These are phyloP conservation scores for Boulengerochromis microlepis DNA, from an alignment of 2,113 vertebrate species.

Conservation along the genomic window DNA sequence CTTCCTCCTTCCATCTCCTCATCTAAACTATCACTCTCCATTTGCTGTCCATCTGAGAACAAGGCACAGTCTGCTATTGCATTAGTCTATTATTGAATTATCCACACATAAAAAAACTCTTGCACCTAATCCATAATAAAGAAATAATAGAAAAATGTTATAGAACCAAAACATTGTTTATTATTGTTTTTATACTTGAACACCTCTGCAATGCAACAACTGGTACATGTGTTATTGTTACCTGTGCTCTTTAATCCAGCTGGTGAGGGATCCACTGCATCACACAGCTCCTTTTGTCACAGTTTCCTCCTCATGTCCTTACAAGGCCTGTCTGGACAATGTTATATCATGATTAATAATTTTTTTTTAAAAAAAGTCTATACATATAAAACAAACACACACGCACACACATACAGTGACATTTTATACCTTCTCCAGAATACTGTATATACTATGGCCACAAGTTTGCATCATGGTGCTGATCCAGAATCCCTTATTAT, in stretches of 20 bases:
- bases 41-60: not conserved
- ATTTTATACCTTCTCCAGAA: not conserved
- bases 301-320: not conserved
- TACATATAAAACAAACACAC: not conserved
- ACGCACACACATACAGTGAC: not conserved
- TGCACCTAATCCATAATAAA: not conserved
- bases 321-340: not conserved
- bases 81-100: not conserved
- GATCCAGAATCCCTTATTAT: fast-evolving
- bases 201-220: not conserved
- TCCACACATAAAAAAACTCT: not conserved
- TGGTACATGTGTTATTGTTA: not conserved
- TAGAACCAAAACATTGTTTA: not conserved
- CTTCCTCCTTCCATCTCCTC: not conserved
- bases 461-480: not conserved
- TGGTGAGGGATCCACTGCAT: not conserved
- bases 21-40: not conserved
- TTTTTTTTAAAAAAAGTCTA: not conserved
- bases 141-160: not conserved
- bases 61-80: not conserved
- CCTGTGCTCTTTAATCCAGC: not conserved
- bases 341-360: not conserved
- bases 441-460: not conserved
- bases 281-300: not conserved
- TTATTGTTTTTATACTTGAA: not conserved